phyloP scores from a whole-genome alignment of 2,113 vertebrate genomes.

The Pterocles orientalis region DNA sequence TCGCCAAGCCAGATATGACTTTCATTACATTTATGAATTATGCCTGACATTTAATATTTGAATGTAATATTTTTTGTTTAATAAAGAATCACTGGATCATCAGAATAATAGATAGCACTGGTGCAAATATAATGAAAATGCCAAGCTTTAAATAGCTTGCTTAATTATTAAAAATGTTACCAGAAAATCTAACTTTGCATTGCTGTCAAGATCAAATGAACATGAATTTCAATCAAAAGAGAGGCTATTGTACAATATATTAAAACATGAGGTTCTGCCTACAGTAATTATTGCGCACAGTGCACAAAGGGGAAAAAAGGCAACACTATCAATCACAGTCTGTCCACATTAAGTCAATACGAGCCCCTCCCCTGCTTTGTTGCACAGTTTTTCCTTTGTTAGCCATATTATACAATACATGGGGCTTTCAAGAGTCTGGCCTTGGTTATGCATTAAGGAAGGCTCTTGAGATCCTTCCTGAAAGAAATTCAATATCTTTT shows the following conservation, averaged over 20 bases:
- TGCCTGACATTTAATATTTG: constrained; percentile 63
- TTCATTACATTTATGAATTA: constrained; percentile 58
- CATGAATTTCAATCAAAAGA: constrained; percentile 69
- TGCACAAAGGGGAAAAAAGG: constrained; percentile 47
- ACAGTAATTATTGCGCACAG: constrained; percentile 61
- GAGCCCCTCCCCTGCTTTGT: constrained; percentile 22
- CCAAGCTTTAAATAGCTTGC: constrained; percentile 67
- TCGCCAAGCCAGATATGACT: constrained; percentile 23
- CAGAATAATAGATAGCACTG: constrained; percentile 65
- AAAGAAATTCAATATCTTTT: constrained; percentile 70
- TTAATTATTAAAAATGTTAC: constrained; percentile 76
- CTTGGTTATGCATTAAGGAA: constrained; percentile 44
- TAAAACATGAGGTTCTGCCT: constrained; percentile 67
- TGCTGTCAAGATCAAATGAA: constrained; percentile 73
- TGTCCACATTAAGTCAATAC: constrained; percentile 44
- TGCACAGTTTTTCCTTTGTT: constrained; percentile 42
- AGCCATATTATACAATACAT: constrained; percentile 3
- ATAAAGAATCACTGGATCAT: constrained; percentile 66
- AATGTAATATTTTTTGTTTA: constrained; percentile 63
- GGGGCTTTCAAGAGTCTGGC: constrained; percentile 25
- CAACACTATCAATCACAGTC: constrained; percentile 26
- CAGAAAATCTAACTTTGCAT: constrained; percentile 56
- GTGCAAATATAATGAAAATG: constrained; percentile 63
- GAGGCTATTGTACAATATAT: constrained; percentile 62
- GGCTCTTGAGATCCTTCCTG: constrained; percentile 47